Percentiles rank a stretch among this genome's conserved stretches.
phyloP scores from a whole-genome alignment of 1,140 invertebrate genomes.

The Pseudomyrmex dendroicus region DNA sequence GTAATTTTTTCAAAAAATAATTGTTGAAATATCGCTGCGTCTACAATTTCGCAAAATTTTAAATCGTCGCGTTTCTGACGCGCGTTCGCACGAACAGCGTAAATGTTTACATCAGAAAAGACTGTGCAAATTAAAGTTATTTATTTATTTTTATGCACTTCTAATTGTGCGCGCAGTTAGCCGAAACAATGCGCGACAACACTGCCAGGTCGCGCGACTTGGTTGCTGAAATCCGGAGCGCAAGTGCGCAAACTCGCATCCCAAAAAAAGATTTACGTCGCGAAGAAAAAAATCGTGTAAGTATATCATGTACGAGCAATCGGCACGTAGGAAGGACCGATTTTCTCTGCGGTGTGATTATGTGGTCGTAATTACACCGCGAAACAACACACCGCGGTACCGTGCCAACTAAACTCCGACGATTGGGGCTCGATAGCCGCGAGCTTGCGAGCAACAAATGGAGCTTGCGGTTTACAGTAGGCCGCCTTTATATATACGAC shows the following conservation, averaged over 20 bases:
- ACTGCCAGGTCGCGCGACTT: too few species aligned
- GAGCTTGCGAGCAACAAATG: conserved; percentile 71
- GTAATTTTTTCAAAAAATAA: too few species aligned
- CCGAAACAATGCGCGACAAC: too few species aligned
- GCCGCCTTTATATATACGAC: conserved; percentile 61
- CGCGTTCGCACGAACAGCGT: background rate
- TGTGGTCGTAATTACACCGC: conserved; percentile 27
- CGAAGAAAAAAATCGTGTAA: background rate
- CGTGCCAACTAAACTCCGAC: conserved; percentile 49
- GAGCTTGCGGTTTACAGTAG: conserved; percentile 68
- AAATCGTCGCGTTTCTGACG: background rate
- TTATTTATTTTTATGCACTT: too few species aligned
- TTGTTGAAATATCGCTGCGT: background rate
- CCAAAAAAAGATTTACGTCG: conserved; percentile 5
- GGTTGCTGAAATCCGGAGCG: too few species aligned
- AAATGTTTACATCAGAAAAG: background rate
- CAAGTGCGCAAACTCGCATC: conserved; percentile 3
- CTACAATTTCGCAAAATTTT: too few species aligned
- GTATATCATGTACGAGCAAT: conserved; percentile 18
- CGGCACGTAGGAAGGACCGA: conserved; percentile 34
- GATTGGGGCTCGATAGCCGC: conserved; percentile 1
- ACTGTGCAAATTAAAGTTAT: too few species aligned
- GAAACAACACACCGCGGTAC: background rate
- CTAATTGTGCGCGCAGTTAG: too few species aligned
- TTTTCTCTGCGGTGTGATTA: conserved; percentile 49